Evolutionary conservation across 1,140 invertebrate genomes (phyloP), one percentile per base, ranked within the genome.

Genomic region (Drosophila paulistorum): DNA sequence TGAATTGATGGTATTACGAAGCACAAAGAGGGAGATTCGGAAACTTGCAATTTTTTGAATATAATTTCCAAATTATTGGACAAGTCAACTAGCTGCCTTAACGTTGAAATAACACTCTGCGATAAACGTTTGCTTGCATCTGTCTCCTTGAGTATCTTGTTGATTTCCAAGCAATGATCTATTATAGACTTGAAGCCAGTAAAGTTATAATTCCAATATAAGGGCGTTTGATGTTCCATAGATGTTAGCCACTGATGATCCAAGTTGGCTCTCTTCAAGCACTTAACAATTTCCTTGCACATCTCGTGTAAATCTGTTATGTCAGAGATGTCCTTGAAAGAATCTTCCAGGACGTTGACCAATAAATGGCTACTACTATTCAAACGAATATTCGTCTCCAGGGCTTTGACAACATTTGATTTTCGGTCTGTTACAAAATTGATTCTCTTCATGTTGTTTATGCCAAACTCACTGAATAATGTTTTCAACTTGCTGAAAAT

Each of bases 391-490:
- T 58, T 58, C 2, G 30, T 13, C 14, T 37, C 59, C n/a, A 61
- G 39, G 11, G 59, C 59, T 61, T 61, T 61, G 2, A 61, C 13
- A 35, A 61, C 14, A 14, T 39, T n/a, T 17, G 39, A 14, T 14
- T 7, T n/a, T 20, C n/a, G 39, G 30, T 61, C 17, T 14, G 45
- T 48, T 48, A 20, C 17, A 48, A 48, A 48, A 3, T 48, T 48
- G 6, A 48, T 20, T 17, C 7, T 7, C 13, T 39, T 14, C 14
- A 23, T 39, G 41, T 42, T 17, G 5, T n/a, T n/a, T 5, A 61
- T n/a, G 13, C 59, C 59, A 61, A 61, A 61, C 59, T 61, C 33
- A 37, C 13, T 10, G 39, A 61, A 61, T 7, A 61, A 61, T 14
- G 13, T 61, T 37, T 61, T 33, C 23, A 37, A 20, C 35, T 61